Evolutionary conservation across 1,140 invertebrate species (phyloP).

Genomic region (Aphelinus certus): DNA sequence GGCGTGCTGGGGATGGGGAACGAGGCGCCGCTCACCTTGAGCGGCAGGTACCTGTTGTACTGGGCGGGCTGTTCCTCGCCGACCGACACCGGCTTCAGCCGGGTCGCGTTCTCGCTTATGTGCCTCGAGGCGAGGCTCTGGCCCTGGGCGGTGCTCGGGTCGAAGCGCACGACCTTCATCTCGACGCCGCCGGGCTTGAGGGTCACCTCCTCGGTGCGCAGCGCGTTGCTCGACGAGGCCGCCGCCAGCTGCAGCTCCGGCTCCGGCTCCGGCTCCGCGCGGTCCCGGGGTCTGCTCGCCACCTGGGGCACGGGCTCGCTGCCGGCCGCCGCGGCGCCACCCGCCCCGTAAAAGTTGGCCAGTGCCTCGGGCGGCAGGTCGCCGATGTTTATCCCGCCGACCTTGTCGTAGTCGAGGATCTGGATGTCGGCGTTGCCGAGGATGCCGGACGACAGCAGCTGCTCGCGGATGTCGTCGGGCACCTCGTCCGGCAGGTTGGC

Average conservation of each 20-base stretch:
- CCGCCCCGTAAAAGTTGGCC: slow-evolving; percentile 83
- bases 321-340: slow-evolving; percentile 71
- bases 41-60: slow-evolving; percentile 83
- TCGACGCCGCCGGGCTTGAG: slow-evolving; percentile 73
- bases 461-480: slow-evolving; percentile 83
- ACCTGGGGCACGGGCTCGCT: slow-evolving; percentile 75
- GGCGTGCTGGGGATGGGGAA: slow-evolving; percentile 82
- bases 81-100: slow-evolving; percentile 77
- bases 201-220: slow-evolving; percentile 62
- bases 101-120: slow-evolving; percentile 76
- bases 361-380: slow-evolving; percentile 86
- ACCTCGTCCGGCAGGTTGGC: slow-evolving; percentile 84
- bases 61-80: slow-evolving; percentile 69
- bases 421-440: slow-evolving; percentile 87
- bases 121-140: slow-evolving; percentile 77
- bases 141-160: slow-evolving; percentile 78
- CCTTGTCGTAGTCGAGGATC: slow-evolving; percentile 85
- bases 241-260: slow-evolving; percentile 51
- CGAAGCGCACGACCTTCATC: slow-evolving; percentile 85
- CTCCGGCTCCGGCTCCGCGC: slow-evolving; percentile 61
- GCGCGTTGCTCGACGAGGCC: slow-evolving; percentile 24
- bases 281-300: slow-evolving; percentile 64
- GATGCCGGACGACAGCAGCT: slow-evolving; percentile 85
- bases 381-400: slow-evolving; percentile 85
- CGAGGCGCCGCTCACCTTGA: slow-evolving; percentile 84